A percentile compares a stretch with the other conserved stretches of the same genome.
Evolutionary conservation across 2,888 invertebrate species (phyloP).

Genomic region (Diplolepis rosae): DNA sequence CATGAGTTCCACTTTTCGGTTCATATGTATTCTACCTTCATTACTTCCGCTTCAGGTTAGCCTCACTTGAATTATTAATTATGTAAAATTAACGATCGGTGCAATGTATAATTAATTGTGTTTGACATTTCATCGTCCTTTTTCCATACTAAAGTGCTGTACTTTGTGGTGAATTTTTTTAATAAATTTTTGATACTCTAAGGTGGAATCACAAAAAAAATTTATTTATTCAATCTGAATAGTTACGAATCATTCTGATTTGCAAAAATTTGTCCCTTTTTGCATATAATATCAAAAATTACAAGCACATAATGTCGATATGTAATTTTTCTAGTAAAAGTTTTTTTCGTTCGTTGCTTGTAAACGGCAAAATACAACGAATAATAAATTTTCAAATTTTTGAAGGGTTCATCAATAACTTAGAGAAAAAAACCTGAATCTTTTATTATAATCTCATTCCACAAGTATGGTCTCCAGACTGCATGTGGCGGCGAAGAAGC

Average conservation of each 20-base stretch:
- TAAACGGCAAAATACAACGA: slow-evolving; percentile 36
- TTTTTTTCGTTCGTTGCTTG: background rate
- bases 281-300: no score
- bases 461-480: slow-evolving; percentile 39
- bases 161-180: no score
- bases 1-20: slow-evolving; percentile 12
- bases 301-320: no score
- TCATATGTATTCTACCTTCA: background rate
- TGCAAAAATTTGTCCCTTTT: no score
- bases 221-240: no score
- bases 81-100: slow-evolving; percentile 6
- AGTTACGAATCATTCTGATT: no score
- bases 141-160: no score
- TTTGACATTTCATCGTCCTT: no score
- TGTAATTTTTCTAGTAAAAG: no score
- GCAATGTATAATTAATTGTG: background rate
- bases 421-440: slow-evolving; percentile 47
- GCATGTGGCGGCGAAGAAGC: slow-evolving; percentile 50
- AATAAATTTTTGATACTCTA: no score
- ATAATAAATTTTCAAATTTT: slow-evolving; percentile 46
- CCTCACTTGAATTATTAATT: slow-evolving; percentile 11
- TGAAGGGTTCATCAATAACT: slow-evolving; percentile 49
- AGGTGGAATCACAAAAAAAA: no score
- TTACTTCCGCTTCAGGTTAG: slow-evolving; percentile 10
- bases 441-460: slow-evolving; percentile 51